Conservation (phyloP, 2,797 vertebrate genomes). For the Sandelia bainsii region DNA sequence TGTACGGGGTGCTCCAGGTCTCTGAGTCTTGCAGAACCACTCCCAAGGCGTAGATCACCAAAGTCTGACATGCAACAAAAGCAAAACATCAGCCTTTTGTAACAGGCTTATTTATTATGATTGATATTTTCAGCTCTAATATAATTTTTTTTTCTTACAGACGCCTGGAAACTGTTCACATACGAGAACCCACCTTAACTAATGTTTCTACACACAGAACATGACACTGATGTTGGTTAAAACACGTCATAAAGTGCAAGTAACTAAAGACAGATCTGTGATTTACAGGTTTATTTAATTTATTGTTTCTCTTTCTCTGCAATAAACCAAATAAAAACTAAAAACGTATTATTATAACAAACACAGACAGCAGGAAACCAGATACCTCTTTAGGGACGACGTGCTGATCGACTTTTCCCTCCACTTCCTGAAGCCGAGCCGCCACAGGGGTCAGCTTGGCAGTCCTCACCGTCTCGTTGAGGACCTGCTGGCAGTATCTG, state of each 20-base stretch:
- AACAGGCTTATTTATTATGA: background rate
- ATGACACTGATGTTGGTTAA: too few relatives aligned
- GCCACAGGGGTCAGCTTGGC: conserved; percentile 95
- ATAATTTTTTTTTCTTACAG: background rate
- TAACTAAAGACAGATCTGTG: background rate
- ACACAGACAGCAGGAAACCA: conserved; percentile 9
- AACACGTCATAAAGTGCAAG: too few relatives aligned
- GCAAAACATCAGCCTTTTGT: background rate
- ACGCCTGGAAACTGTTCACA: too few relatives aligned
- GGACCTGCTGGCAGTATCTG: conserved; percentile 94
- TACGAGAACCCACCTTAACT: too few relatives aligned
- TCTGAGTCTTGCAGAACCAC: conserved; percentile 93
- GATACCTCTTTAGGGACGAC: conserved; percentile 94
- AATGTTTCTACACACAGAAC: too few relatives aligned
- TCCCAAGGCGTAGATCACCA: conserved; percentile 95
- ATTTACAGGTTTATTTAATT: background rate
- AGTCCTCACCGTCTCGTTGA: conserved; percentile 94
- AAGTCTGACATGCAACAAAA: conserved; percentile 84
- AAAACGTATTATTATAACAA: background rate
- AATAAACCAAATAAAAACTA: background rate
- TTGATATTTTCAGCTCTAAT: background rate
- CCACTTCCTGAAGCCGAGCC: conserved; percentile 92
- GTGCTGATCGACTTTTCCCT: conserved; percentile 93
- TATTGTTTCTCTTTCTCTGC: background rate
- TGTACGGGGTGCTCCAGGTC: conserved; percentile 91